phyloP scores from a whole-genome alignment of 2,797 vertebrate genomes.

The Lutjanus argentimaculatus region DNA sequence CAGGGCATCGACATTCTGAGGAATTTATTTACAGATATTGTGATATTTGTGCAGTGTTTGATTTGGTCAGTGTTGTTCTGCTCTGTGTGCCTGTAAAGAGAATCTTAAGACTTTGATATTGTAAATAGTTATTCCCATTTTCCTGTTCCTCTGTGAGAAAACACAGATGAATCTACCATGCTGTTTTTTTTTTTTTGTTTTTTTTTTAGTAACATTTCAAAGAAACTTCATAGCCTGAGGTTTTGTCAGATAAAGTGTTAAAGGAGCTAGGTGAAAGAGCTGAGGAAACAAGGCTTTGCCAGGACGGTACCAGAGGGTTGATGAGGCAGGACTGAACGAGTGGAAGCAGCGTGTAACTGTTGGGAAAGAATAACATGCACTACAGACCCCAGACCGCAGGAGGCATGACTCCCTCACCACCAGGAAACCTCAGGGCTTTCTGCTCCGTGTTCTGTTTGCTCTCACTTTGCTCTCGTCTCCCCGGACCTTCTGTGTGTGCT shows the following conservation, averaged over 20 bases:
- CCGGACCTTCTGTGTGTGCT: constrained; percentile 10
- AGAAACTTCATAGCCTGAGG: background rate
- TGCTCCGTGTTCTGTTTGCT: constrained; percentile 55
- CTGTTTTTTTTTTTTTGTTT: background rate
- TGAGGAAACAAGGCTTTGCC: constrained; percentile 25
- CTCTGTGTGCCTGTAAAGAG: background rate
- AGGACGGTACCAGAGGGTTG: constrained; percentile 31
- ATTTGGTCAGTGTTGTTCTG: background rate
- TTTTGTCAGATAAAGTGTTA: constrained; percentile 18
- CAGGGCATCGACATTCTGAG: background rate
- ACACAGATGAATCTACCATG: background rate
- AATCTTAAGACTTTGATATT: background rate
- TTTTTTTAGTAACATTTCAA: constrained; percentile 1
- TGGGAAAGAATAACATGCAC: constrained; percentile 72
- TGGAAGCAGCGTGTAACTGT: constrained; percentile 56
- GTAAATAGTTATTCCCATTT: background rate
- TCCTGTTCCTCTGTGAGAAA: background rate
- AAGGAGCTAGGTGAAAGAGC: constrained; percentile 9
- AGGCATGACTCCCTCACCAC: constrained; percentile 71
- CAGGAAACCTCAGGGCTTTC: constrained; percentile 68
- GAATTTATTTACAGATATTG: background rate
- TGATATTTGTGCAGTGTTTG: background rate
- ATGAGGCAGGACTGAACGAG: constrained; percentile 22
- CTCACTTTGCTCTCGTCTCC: constrained; percentile 44
- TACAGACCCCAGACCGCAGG: constrained; percentile 74